These are phyloP conservation scores for Oncorhynchus kisutch DNA, from an alignment of 2,113 vertebrate genomes.

Conservation along the genomic window DNA sequence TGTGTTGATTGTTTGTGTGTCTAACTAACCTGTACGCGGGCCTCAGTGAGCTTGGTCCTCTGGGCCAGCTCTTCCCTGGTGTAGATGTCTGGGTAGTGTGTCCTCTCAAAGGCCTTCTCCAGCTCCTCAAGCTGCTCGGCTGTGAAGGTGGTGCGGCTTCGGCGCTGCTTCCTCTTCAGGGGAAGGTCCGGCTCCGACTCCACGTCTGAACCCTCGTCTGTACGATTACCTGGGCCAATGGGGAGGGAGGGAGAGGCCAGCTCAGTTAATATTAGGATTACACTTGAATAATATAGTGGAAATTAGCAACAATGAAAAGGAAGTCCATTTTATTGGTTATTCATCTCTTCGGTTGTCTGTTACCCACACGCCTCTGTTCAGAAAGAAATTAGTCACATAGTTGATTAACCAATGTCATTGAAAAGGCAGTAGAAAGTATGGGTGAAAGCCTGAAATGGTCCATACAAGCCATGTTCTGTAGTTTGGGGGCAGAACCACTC, in stretches of 20 bases:
- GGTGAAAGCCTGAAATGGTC: conserved; percentile 26
- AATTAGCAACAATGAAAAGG: conserved; percentile 8
- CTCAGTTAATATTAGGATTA: background rate
- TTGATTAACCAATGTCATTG: background rate
- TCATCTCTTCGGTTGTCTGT: background rate
- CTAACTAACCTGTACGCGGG: conserved; percentile 88
- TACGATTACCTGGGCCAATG: conserved; percentile 81
- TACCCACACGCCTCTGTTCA: background rate
- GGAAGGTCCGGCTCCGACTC: conserved; percentile 96
- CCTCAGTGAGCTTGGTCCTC: conserved; percentile 96
- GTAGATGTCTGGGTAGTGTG: conserved; percentile 98
- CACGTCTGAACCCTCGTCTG: conserved; percentile 93
- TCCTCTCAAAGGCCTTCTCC: conserved; percentile 97
- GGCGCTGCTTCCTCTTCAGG: conserved; percentile 94
- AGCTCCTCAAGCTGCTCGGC: conserved; percentile 98
- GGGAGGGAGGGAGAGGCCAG: conserved; percentile 2
- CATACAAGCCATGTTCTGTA: background rate
- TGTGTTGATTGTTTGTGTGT: conserved; percentile 1
- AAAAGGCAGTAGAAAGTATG: conserved; percentile 2
- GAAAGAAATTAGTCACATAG: background rate
- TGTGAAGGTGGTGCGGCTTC: conserved; percentile 96
- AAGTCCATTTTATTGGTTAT: background rate
- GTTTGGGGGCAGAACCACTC: conserved; percentile 28
- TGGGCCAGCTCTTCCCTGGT: conserved; percentile 96
- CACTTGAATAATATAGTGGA: background rate